Base-by-base conservation (phyloP, 1,140 invertebrate genomes). In the Drosophila aff. region DNA sequence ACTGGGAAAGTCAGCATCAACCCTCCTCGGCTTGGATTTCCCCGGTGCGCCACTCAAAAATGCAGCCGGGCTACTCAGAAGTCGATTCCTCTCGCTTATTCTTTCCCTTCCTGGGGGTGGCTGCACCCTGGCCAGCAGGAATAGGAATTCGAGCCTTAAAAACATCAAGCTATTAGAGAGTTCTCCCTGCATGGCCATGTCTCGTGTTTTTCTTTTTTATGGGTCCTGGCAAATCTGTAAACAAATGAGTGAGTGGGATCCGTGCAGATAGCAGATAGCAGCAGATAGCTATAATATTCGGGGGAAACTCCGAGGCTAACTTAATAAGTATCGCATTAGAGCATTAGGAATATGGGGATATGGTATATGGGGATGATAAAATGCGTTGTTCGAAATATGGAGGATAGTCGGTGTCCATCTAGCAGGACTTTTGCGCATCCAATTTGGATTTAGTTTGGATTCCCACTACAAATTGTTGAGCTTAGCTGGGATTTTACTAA, bases 281-380 rank as follows among this genome's bases (percentile, higher is more conserved):
- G 36, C 21, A 61, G 66, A 55, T 66, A 38, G 69, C 69, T 47
- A 63, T 75, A 75, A 63, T 52, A 74, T 57, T 49, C 16, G 28
- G 38, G 36, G 36, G 18, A 16, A 50, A 50, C 53, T 57, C 10
- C 43, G 21, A 26, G 46, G 64, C 80, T 77, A 87, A 89, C 84
- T 83, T 83, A 87, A 87, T 87, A 87, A 87, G 84, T 69, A 78
- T 83, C 71, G 76, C 83, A 86, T 89, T 84, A 81, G 79, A 55
- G 64, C 50, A 18, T 52, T 52, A 21, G 47, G 53, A 26, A 55
- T 55, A 38, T 44, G 9, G 40, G 40, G 2, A 40, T 6, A 18
- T 49, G 40, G 23, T 2, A 26, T 26, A 16, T 49, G 40, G 43
- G 46, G 28, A 47, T 18, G 40, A 15, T 18, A 50, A 59, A 23